Conservation (phyloP, 2,113 vertebrate species). For the Perca flavescens region DNA sequence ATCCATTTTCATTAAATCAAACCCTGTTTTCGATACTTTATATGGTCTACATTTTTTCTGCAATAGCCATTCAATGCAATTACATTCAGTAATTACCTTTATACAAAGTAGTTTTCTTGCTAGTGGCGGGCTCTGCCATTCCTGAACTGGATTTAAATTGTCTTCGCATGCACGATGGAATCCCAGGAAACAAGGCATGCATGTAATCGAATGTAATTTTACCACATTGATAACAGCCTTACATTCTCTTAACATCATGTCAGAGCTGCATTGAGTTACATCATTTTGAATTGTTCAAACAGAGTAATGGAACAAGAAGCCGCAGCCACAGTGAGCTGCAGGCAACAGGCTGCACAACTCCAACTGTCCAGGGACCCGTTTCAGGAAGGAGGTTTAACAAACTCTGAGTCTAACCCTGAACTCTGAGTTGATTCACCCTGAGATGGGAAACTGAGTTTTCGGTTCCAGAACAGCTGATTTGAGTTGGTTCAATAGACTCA, state of each 20-base stretch:
- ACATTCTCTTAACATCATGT: not conserved
- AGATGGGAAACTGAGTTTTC: too few relatives aligned
- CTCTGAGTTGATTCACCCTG: too few relatives aligned
- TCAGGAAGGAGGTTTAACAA: too few relatives aligned
- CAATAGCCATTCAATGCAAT: not conserved
- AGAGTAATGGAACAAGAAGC: not conserved
- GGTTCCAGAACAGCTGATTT: too few relatives aligned
- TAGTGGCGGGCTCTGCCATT: not conserved
- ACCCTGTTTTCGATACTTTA: too few relatives aligned
- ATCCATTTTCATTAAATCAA: not conserved
- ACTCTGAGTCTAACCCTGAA: too few relatives aligned
- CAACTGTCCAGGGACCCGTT: not conserved
- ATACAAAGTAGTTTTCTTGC: not conserved
- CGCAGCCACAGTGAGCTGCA: not conserved
- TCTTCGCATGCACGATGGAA: not conserved
- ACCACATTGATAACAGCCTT: not conserved
- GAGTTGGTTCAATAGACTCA: too few relatives aligned
- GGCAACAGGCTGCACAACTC: not conserved
- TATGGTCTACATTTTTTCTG: not conserved
- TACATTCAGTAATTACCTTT: constrained; percentile 11
- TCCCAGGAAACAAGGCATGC: not conserved
- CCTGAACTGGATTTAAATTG: not conserved
- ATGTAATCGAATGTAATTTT: not conserved
- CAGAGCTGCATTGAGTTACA: not conserved
- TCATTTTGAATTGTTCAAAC: not conserved